Base-by-base conservation (phyloP, 2,113 vertebrate species). In the Suricata suricatta region DNA sequence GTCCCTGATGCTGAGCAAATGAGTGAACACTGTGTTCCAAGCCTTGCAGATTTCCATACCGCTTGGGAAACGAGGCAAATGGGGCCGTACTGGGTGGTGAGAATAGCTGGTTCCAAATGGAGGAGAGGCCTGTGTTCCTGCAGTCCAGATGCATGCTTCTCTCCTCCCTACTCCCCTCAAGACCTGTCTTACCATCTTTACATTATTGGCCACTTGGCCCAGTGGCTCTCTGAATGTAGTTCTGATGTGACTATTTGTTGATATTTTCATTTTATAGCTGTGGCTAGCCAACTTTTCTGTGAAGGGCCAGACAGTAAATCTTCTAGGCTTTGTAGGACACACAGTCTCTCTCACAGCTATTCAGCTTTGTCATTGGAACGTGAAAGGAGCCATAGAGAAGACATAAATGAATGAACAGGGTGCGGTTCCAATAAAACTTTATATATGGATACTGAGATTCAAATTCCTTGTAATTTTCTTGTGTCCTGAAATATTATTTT, bases 41-140 rank as follows among this genome's bases (percentile, higher is more conserved):
- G 21, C 9, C 21, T 71, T 60, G 1, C 3, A 7, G 14, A n/a
- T 38, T 79, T 79, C 64, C 5, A 9, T 29, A 17, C 19, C 90
- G 2, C 35, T 60, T 47, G 5, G 17, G n/a, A 25, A 69, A 33
- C 6, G 29, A 79, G 31, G 12, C 25, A 76, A 74, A 57, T 8
- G 12, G 54, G 72, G 3, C 9, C 33, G 10, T 44, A 1, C 4
- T 5, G 0, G 25, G 10, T 31, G 1, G 4, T 85, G 31, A 83
- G 57, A 92, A 72, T 44, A 50, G 5, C 44, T 21, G 38, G 2
- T 54, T 41, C 33, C 21, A 88, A 2, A 94, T 3, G 54, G 47
- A 11, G 88, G 17, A 44, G 85, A 82, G 63, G 31, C 7, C 8
- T 31, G 0, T 27, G 3, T 35, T 63, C 13, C 54, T 91, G 15